These are phyloP conservation scores for Diploscapter pachys DNA, from an alignment of 1,140 invertebrate species.

Conservation along the genomic window DNA sequence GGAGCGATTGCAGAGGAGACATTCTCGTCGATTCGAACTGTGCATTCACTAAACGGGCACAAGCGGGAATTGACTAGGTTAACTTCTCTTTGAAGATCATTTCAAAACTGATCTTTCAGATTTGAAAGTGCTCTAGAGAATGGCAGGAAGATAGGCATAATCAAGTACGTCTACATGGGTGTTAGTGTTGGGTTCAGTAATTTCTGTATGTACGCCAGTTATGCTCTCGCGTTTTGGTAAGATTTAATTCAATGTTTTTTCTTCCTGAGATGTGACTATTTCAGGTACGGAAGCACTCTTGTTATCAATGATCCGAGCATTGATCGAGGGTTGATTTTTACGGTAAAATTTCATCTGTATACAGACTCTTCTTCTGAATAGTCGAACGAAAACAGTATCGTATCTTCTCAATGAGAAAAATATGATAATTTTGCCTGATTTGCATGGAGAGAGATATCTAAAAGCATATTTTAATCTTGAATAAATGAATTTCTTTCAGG, in stretches of 20 bases:
- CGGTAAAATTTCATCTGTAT: conserved; percentile 15
- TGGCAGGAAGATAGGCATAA: conserved; percentile 49
- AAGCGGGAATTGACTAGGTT: conserved; percentile 65
- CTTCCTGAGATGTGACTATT: background rate
- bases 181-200: conserved; percentile 47
- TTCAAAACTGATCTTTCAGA: conserved; percentile 41
- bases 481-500: background rate
- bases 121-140: conserved; percentile 55
- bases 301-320: conserved; percentile 51
- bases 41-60: conserved; percentile 78
- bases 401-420: too few species aligned
- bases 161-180: conserved; percentile 57
- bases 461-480: too few species aligned
- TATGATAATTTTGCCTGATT: too few species aligned
- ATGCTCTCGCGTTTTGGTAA: conserved; percentile 57
- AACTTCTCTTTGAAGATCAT: conserved; percentile 7
- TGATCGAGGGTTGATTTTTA: conserved; percentile 55
- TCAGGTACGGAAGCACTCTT: conserved; percentile 51
- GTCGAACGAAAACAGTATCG: too few species aligned
- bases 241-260: conserved; percentile 44
- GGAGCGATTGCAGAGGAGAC: conserved; percentile 78
- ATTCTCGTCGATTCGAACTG: conserved; percentile 73
- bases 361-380: too few species aligned
- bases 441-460: too few species aligned
- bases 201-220: conserved; percentile 51